Percentiles rank a stretch among this genome's conserved stretches.
phyloP scores from a whole-genome alignment of 2,113 vertebrate species.

The Rynchops niger region DNA sequence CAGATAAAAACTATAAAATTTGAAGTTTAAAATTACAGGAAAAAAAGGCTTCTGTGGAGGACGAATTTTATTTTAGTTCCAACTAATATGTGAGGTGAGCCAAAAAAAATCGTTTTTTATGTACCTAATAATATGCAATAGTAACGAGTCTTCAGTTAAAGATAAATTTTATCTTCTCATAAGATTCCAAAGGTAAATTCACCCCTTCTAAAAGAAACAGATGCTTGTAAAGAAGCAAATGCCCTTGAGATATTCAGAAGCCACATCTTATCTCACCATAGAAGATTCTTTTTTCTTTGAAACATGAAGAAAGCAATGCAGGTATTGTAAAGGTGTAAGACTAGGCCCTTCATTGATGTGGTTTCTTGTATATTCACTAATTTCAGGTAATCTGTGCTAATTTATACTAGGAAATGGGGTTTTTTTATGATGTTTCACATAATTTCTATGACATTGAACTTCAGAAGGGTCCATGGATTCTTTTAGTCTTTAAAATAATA shows the following conservation, averaged over 20 bases:
- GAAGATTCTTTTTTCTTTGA: neutral
- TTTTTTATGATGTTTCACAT: neutral
- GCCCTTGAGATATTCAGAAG: neutral
- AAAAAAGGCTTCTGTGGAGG: neutral
- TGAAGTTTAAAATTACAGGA: neutral
- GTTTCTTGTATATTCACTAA: neutral
- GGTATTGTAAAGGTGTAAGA: neutral
- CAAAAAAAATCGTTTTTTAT: neutral
- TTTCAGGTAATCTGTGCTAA: neutral
- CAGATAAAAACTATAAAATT: slow-evolving; percentile 17
- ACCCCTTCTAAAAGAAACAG: neutral
- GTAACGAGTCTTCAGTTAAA: neutral
- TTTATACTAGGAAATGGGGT: neutral
- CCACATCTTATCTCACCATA: neutral
- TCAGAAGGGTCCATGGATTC: neutral
- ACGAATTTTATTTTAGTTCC: neutral
- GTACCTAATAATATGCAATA: neutral
- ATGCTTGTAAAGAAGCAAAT: neutral
- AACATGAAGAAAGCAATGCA: neutral
- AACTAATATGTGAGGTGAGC: neutral
- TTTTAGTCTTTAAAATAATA: neutral
- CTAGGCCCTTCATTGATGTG: neutral
- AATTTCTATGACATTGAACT: neutral
- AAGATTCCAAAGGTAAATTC: neutral
- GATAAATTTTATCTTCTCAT: neutral